Evolutionary conservation across 2,113 vertebrate genomes (phyloP).

Genomic region (Zonotrichia leucophrys): DNA sequence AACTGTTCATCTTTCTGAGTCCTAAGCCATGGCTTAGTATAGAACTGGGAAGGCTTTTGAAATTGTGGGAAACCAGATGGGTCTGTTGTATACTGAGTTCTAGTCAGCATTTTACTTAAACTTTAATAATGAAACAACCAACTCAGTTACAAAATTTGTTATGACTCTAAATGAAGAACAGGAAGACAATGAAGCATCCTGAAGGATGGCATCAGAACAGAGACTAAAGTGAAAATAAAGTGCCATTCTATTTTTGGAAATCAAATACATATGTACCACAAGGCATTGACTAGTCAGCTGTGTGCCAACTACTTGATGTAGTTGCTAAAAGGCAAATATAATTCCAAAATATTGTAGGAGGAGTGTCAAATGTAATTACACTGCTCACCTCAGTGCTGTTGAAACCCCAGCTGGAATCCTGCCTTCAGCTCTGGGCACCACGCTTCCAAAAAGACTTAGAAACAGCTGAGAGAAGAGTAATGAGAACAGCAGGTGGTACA

Average conservation of each 20-base stretch:
- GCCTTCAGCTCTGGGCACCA: background rate
- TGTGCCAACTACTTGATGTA: background rate
- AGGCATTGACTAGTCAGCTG: background rate
- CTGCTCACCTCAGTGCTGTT: background rate
- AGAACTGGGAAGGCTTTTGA: background rate
- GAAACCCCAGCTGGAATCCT: conserved; percentile 19
- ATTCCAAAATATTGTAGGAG: background rate
- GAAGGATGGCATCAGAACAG: background rate
- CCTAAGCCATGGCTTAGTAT: background rate
- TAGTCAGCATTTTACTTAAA: background rate
- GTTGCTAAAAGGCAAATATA: conserved; percentile 1
- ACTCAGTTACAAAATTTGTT: background rate
- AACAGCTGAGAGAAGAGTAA: background rate
- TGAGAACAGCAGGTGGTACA: conserved; percentile 8
- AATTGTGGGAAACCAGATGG: background rate
- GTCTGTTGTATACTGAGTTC: background rate
- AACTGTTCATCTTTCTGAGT: background rate
- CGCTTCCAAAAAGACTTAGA: background rate
- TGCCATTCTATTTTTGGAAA: background rate
- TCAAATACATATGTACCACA: background rate
- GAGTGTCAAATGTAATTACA: conserved; percentile 20
- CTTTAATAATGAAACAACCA: background rate
- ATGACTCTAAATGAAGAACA: background rate
- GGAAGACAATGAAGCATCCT: background rate
- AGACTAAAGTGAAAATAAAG: background rate